Evolutionary conservation across 2,113 vertebrate species (phyloP), one percentile per base, ranked within the genome.

Genomic region (Sminthopsis crassicaudata): DNA sequence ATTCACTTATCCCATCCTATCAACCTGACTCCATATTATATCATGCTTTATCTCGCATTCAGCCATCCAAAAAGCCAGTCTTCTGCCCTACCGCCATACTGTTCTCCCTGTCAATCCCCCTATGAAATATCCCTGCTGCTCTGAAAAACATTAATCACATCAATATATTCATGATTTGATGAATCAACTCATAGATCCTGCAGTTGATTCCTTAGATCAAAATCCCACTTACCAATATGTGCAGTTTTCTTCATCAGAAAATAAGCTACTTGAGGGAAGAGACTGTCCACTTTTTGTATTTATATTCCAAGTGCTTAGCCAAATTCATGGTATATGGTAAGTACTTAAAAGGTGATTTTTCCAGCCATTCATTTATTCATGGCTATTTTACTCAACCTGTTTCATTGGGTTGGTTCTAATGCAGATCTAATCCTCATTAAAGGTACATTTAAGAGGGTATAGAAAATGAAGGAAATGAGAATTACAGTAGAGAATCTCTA

Each of bases 391-490:
- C 6, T 11, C 36, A 92, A 54, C 84, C 16, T 51, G 8, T 88
- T 95, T 93, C n/a, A 51, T 0, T 95, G 67, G 57, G 42, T 42
- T 50, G 22, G 90, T 48, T n/a, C 27, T 90, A n/a, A 92, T 76
- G 5, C 27, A 89, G 2, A 10, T 46, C 9, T 90, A 22, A 27
- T 26, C 48, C 42, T 46, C 91, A 90, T 0, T 11, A n/a, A 24
- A 4, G 60, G 5, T 76, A 76, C 36, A n/a, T n/a, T 67, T n/a
- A 76, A 36, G 11, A 76, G 36, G 57, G 5, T 76, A n/a, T 19
- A 76, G 36, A 51, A 42, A 54, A 2, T 67, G 19, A 93, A 92
- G 10, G 16, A 1, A 93, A 46, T 36, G 46, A 42, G 51, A 94
- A 57, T 0, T 3, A 4, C 23, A 57, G 10, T 24, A 53, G 54